These are phyloP conservation scores for Calameuta pallipes DNA, from an alignment of 2,888 invertebrate genomes.

Conservation along the genomic window DNA sequence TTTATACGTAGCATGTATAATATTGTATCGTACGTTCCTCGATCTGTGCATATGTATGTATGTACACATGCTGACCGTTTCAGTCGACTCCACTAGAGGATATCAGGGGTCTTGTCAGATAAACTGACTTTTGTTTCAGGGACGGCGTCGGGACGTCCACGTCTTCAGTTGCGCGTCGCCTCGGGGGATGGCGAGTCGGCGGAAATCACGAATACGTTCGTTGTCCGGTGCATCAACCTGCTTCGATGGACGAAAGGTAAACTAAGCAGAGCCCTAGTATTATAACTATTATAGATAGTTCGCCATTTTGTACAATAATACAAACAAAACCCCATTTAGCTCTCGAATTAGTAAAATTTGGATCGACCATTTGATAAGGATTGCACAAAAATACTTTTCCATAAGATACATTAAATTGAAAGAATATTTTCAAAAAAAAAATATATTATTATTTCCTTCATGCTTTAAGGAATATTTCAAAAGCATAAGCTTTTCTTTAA, in stretches of 20 bases:
- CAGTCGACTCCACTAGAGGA: too few species aligned
- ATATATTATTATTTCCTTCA: too few species aligned
- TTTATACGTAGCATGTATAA: background rate
- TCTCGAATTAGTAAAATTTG: too few species aligned
- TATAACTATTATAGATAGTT: background rate
- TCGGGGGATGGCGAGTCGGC: slow-evolving; percentile 55
- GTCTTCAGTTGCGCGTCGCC: slow-evolving; percentile 52
- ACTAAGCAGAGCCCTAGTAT: background rate
- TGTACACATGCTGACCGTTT: slow-evolving; percentile 12
- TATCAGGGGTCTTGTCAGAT: too few species aligned
- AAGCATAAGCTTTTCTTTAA: too few species aligned
- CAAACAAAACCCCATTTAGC: background rate
- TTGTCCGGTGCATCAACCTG: slow-evolving; percentile 59
- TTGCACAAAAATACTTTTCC: too few species aligned
- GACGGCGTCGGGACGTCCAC: slow-evolving; percentile 37
- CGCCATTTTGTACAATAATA: background rate
- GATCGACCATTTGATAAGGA: too few species aligned
- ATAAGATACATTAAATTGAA: too few species aligned
- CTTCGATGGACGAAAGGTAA: slow-evolving; percentile 62
- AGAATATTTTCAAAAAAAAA: too few species aligned
- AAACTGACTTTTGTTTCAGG: slow-evolving; percentile 29
- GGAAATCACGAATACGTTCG: slow-evolving; percentile 60
- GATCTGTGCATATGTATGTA: slow-evolving; percentile 21
- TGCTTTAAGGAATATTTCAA: too few species aligned
- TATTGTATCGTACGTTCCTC: background rate